Evolutionary conservation across 2,888 invertebrate genomes (phyloP).

Genomic region (Drosophila seclusa): DNA sequence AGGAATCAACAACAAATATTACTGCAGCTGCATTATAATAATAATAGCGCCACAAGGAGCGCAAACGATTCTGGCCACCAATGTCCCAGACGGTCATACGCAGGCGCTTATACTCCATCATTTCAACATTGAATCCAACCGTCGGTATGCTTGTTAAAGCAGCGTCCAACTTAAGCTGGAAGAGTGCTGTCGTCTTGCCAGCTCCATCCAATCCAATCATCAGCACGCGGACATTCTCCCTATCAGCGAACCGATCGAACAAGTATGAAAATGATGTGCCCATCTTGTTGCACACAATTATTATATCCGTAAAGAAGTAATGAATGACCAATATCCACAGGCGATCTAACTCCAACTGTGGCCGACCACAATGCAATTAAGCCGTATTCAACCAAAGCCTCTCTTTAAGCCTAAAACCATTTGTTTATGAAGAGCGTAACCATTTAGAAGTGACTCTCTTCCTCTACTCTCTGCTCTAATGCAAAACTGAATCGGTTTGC

Average conservation of each 20-base stretch:
- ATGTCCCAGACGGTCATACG: conserved; percentile 81
- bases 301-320: not conserved
- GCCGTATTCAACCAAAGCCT: not conserved
- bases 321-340: not conserved
- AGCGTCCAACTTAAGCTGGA: conserved; percentile 76
- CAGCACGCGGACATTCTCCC: conserved; percentile 71
- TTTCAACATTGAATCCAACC: conserved; percentile 81
- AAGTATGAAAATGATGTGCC: conserved; percentile 62
- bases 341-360: conserved; percentile 15
- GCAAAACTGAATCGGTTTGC: conserved; percentile 6
- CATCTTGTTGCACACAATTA: conserved; percentile 14
- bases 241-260: conserved; percentile 63
- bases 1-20: conserved; percentile 79
- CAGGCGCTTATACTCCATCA: conserved; percentile 78
- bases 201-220: conserved; percentile 82
- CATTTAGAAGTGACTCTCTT: not conserved
- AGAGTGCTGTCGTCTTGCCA: conserved; percentile 82
- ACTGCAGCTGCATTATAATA: conserved; percentile 71
- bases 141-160: conserved; percentile 77
- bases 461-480: not conserved
- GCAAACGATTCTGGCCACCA: conserved; percentile 78
- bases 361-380: not conserved
- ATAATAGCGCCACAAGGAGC: conserved; percentile 80
- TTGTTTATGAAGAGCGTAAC: conserved; percentile 30
- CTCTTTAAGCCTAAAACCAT: conserved; percentile 1